Evolutionary conservation across 2,888 invertebrate genomes (phyloP), one percentile per base, ranked within the genome.

Genomic region (Sinelater perroti): DNA sequence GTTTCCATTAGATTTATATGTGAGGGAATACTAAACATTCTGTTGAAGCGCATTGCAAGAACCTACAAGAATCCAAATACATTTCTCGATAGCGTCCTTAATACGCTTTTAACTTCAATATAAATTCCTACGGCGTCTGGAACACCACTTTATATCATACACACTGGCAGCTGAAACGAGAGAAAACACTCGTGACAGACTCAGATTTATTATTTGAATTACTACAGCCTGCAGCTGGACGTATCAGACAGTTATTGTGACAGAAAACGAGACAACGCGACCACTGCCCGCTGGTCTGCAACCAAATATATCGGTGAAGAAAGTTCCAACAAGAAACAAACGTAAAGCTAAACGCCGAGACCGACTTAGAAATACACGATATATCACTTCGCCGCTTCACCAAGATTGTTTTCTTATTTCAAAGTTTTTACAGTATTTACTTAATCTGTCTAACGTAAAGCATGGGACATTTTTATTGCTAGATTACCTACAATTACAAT

Each of bases 121-220:
- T 53, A 53, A 53, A 53, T 53, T 53, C 53, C 28, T 53, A 13
- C 6, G 8, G 45, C 45, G 53, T 44, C 53, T 53, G 36, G 33
- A 52, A 52, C 44, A 52, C 52, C 42, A 52, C 52, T 52, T 52
- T 52, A 42, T 52, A 52, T 52, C 52, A 52, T 52, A 52, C 42
- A 52, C 42, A 42, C 24, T 30, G 42, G 42, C 52, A 52, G 52
- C 52, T 52, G 30, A 52, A 52, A 52, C 52, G 40, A 40, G 52
- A 44, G 52, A 52, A 52, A 52, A 52, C 52, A 42, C 52, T 40
- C 24, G 30, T 52, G 52, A 52, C 52, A 52, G 42, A 24, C 33
- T n/a, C 42, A 52, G 52, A 52, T 52, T 52, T 52, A 52, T 52
- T 52, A 52, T 52, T 52, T 52, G 52, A 52, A 52, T 52, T 52